Conservation (phyloP, 2,888 invertebrate genomes). For the Microctonus hyperodae region DNA sequence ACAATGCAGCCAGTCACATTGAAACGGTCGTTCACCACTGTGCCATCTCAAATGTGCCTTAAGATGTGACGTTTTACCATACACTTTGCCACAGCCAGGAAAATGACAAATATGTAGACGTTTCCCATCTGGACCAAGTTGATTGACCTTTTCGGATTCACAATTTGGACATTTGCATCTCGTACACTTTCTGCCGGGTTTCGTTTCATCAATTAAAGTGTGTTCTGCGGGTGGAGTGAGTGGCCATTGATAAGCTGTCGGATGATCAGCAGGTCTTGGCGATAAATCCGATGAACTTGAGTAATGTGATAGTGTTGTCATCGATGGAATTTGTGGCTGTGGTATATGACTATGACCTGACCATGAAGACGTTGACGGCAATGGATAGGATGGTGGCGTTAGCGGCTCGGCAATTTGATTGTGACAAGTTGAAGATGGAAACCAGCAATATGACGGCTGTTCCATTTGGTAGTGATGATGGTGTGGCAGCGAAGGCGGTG, state of each 20-base stretch:
- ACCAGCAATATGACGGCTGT: constrained; percentile 49
- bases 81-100: constrained; percentile 86
- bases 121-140: constrained; percentile 79
- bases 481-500: constrained; percentile 40
- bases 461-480: constrained; percentile 41
- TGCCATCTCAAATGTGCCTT: constrained; percentile 94
- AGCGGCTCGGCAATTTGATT: constrained; percentile 46
- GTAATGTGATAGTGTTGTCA: constrained; percentile 48
- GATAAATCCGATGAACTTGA: constrained; percentile 35
- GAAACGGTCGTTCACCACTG: constrained; percentile 89
- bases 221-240: constrained; percentile 49
- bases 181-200: constrained; percentile 69
- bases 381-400: constrained; percentile 47
- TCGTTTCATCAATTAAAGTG: constrained; percentile 38
- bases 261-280: constrained; percentile 28
- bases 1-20: constrained; percentile 88
- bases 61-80: constrained; percentile 93
- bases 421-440: constrained; percentile 41
- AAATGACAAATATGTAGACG: constrained; percentile 87
- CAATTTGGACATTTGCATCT: constrained; percentile 85
- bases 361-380: constrained; percentile 43
- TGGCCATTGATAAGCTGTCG: constrained; percentile 51
- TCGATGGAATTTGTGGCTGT: constrained; percentile 40
- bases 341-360: constrained; percentile 39
- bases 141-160: constrained; percentile 78